Conservation (phyloP, 2,797 vertebrate species). For the Clangula hyemalis region DNA sequence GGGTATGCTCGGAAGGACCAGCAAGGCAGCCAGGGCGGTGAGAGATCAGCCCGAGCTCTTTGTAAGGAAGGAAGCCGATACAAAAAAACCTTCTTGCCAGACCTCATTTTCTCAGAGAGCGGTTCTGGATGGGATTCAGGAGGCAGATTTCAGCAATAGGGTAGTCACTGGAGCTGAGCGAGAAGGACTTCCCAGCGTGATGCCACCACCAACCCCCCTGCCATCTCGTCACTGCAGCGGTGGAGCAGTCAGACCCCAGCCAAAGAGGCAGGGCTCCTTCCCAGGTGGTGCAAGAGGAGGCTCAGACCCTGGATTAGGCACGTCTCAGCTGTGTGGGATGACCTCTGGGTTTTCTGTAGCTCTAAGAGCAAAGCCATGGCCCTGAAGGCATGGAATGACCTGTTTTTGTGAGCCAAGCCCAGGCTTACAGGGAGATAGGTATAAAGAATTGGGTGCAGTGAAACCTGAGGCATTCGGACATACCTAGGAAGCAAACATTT, state of each 20-base stretch:
- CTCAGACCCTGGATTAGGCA: too few relatives aligned
- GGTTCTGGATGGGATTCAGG: background rate
- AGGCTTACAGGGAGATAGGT: background rate
- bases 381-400: fast-evolving
- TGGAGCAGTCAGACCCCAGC: fast-evolving
- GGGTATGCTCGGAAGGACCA: background rate
- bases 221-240: fast-evolving
- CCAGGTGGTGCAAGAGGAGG: background rate
- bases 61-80: background rate
- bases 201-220: background rate
- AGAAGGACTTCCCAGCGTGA: background rate
- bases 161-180: fast-evolving
- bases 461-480: background rate
- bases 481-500: background rate
- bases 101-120: background rate
- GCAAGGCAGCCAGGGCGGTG: background rate
- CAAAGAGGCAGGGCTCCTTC: fast-evolving
- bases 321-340: fast-evolving
- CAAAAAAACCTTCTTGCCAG: background rate
- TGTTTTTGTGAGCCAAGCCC: background rate
- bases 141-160: background rate
- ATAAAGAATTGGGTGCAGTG: background rate
- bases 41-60: background rate
- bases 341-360: background rate
- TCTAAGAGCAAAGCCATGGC: background rate